Evolutionary conservation across 2,113 vertebrate genomes (phyloP), one percentile per base, ranked within the genome.

Genomic region (Onychostoma macrolepis): DNA sequence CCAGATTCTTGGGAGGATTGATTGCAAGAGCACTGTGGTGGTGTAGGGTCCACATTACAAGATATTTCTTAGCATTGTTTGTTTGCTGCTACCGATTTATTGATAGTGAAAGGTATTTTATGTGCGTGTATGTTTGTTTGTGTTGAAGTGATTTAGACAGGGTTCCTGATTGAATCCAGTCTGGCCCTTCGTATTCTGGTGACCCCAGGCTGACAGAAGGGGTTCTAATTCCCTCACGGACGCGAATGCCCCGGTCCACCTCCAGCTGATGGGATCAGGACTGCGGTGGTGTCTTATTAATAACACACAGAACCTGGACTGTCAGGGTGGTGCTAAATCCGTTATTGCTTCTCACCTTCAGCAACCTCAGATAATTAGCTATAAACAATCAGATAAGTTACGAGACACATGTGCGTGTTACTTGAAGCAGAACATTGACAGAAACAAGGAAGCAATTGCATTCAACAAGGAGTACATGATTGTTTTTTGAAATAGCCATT

Each of bases 151-250:
- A 71, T 86, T 83, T 77, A 67, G 84, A 83, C 87, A 87, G 86
- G 48, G 76, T 85, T 86, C 65, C 50, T 90, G 91, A 91, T 92
- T 86, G 50, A 87, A 84, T 87, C 80, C 85, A 90, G 90, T 90
- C 89, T 89, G 36, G 30, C 24, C 58, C n/a, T 78, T 87, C 28
- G 26, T 76, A 69, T 81, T 43, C 30, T 33, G 13, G 19, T 86
- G 69, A 86, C 91, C 91, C 88, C 84, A 87, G 71, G 84, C 92
- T 92, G 86, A 88, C 90, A 77, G 88, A 88, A 91, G 91, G 33
- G 58, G 61, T 53, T 69, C 81, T 85, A 77, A 63, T 88, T 85
- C 69, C 84, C 43, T 36, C 1, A 33, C 2, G 53, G 87, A 82
- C 15, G 41, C 30, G 24, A 45, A 33, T 85, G 78, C 88, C 87